Conservation (phyloP, 1,140 invertebrate genomes). For the Orius laevigatus region DNA sequence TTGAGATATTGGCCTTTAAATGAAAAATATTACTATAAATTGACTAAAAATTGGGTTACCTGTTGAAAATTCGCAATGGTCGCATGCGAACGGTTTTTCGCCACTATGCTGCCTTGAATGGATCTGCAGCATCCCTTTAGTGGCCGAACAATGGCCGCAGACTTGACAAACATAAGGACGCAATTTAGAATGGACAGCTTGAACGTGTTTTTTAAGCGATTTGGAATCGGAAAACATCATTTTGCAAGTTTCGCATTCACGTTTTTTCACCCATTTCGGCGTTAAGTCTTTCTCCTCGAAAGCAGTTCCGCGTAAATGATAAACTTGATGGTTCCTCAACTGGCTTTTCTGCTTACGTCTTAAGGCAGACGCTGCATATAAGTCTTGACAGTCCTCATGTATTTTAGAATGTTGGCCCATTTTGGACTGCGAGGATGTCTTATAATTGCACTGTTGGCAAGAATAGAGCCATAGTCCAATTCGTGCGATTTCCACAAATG, state of each 20-base stretch:
- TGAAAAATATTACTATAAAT: no score
- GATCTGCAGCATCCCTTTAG: constrained; percentile 43
- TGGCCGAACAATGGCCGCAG: constrained; percentile 52
- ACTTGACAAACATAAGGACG: constrained; percentile 52
- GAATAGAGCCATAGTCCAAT: constrained; percentile 59
- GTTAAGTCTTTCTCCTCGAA: background rate
- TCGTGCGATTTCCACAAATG: constrained; percentile 61
- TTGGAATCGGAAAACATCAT: constrained; percentile 39
- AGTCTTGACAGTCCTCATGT: constrained; percentile 43
- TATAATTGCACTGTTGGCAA: constrained; percentile 46
- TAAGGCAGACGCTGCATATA: constrained; percentile 43
- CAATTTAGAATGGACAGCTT: constrained; percentile 48
- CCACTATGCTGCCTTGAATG: constrained; percentile 61
- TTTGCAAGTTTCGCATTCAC: constrained; percentile 34
- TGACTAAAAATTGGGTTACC: constrained; percentile 16
- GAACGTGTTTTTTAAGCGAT: constrained; percentile 41
- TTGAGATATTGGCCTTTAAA: no score
- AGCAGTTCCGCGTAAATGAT: constrained; percentile 4
- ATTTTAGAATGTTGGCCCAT: constrained; percentile 27
- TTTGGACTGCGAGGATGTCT: constrained; percentile 26
- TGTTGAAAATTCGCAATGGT: constrained; percentile 19
- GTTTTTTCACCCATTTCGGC: constrained; percentile 19
- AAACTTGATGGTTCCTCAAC: constrained; percentile 40
- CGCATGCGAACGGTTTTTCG: constrained; percentile 24
- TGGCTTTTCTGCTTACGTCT: constrained; percentile 58